Base-by-base conservation (phyloP, 2,797 vertebrate species). In the Anolis apletophallus region DNA sequence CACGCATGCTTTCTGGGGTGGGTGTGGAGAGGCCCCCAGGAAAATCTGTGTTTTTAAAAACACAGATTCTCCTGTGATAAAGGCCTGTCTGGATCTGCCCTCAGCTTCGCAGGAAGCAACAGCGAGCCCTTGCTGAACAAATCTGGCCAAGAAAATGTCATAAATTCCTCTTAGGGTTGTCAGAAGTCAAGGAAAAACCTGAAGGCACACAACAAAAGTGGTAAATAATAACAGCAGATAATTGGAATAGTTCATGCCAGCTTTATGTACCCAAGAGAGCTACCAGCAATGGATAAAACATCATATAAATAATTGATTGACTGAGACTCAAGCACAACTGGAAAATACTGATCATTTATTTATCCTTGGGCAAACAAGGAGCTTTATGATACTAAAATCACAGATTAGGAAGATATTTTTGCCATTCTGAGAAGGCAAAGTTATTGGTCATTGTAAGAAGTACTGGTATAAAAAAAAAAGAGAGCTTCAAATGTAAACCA, bases 401-500 rank as follows among this genome's bases (percentile, higher is more conserved):
- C 23, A 34, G 74, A 52, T 21, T 40, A 69, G 36, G 23, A 71
- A 17, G 23, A 19, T 32, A 19, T 76, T 17, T 85, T 55, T 86
- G 78, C 71, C 4, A 7, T 61, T 86, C 23, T 81, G 76, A 61
- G 67, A 81, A 72, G 19, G 1, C 3, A 5, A n/a, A 68, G 16
- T 17, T 52, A 76, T 16, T 50, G 40, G 50, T 54, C 67, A 36
- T 57, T 57, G 32, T 16, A 17, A 34, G 72, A 23, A 5, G 29
- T 75, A 72, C 59, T 50, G 8, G 29, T 32, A 26, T 64, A 61
- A 36, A 34, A 68, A 17, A 29, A 17, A 29, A 40, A 14, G 16
- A n/a, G n/a, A n/a, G 29, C 21, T 9, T 50, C 85, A 86, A 26
- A 88, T 90, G 87, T 87, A 77, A 90, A 88, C 61, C 80, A 88